phyloP scores from a whole-genome alignment of 2,113 vertebrate species.

The Xiphophorus couchianus region DNA sequence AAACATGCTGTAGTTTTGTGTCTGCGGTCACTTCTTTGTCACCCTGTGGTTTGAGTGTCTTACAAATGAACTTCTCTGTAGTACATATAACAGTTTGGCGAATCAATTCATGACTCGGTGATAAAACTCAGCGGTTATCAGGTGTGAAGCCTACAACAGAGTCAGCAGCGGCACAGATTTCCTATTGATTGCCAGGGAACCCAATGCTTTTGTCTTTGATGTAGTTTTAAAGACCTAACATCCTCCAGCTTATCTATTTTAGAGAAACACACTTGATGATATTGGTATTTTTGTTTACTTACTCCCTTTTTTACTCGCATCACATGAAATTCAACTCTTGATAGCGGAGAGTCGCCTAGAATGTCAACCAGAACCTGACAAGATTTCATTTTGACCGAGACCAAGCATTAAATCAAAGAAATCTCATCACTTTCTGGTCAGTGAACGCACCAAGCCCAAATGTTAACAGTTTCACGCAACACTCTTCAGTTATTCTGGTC shows the following conservation, averaged over 20 bases:
- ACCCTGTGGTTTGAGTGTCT: conserved; percentile 35
- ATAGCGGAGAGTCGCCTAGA: too few species aligned
- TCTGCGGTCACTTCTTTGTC: conserved; percentile 54
- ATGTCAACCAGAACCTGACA: too few species aligned
- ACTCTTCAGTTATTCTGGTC: too few species aligned
- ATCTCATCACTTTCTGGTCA: too few species aligned
- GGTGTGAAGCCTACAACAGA: conserved; percentile 9
- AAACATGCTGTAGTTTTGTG: conserved; percentile 53
- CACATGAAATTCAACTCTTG: conserved; percentile 1
- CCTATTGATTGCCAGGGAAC: conserved; percentile 28
- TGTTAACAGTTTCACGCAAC: too few species aligned
- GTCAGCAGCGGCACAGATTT: not conserved
- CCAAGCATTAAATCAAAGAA: too few species aligned
- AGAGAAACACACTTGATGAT: not conserved
- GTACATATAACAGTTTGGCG: not conserved
- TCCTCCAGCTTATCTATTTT: not conserved
- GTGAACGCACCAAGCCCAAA: too few species aligned
- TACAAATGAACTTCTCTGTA: conserved; percentile 6
- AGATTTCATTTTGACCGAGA: too few species aligned
- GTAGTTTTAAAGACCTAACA: not conserved
- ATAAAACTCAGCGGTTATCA: conserved; percentile 18
- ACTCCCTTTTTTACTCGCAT: not conserved
- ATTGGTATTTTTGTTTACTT: not conserved
- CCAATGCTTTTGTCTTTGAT: conserved; percentile 27
- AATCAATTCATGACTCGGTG: conserved; percentile 38